phyloP scores from a whole-genome alignment of 37 sponge, comb jelly and placozoan species.

The Ianthella basta region DNA sequence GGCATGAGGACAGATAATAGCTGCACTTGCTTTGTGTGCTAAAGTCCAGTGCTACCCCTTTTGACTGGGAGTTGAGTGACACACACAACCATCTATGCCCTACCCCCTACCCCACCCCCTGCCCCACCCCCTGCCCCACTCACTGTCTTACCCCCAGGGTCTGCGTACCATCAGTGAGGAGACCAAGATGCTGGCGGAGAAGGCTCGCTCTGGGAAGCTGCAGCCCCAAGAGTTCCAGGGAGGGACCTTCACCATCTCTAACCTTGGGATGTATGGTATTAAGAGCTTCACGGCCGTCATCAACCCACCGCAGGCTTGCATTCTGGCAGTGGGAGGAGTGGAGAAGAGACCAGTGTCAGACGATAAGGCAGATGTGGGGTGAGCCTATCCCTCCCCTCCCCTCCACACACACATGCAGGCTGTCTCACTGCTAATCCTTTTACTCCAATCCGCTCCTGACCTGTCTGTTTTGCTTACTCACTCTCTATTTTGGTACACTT shows the following conservation, averaged over 20 bases:
- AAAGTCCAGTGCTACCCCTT: too few species aligned
- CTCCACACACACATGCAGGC: too few species aligned
- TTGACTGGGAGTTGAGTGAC: too few species aligned
- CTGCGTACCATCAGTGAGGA: conserved; percentile 78
- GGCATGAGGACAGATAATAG: too few species aligned
- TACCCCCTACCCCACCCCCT: too few species aligned
- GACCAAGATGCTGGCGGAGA: conserved; percentile 73
- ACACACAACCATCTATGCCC: too few species aligned
- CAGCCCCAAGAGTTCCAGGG: conserved; percentile 94
- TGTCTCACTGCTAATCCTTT: too few species aligned
- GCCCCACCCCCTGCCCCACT: background rate
- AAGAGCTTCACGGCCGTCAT: conserved; percentile 90
- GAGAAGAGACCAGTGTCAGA: conserved; percentile 84
- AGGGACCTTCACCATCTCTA: conserved; percentile 97
- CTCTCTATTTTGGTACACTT: too few species aligned
- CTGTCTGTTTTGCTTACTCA: too few species aligned
- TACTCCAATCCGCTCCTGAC: too few species aligned
- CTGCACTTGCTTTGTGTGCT: too few species aligned
- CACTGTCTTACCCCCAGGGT: conserved; percentile 52
- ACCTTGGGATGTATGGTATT: conserved; percentile 92
- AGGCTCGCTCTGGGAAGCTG: conserved; percentile 78
- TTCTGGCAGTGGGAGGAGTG: conserved; percentile 94
- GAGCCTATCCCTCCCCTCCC: background rate
- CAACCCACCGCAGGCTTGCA: conserved; percentile 95
- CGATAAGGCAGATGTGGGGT: conserved; percentile 51